Evolutionary conservation across 2,888 invertebrate genomes (phyloP).

Genomic region (Tortrix viridana): DNA sequence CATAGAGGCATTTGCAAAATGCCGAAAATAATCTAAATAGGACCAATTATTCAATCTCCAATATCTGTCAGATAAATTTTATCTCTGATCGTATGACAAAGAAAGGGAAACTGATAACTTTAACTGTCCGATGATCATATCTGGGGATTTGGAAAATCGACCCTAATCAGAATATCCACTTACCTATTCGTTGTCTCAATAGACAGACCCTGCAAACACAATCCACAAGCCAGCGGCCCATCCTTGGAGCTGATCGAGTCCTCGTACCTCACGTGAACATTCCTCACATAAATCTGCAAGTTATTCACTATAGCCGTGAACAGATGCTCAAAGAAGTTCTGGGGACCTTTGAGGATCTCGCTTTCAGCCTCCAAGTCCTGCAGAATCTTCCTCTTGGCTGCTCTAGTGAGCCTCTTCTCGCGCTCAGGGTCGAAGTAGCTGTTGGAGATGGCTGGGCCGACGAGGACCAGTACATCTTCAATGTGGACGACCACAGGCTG

Average conservation of each 20-base stretch:
- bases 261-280: conserved; percentile 92
- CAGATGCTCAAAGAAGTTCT: conserved; percentile 88
- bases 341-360: conserved; percentile 85
- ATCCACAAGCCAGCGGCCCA: conserved; percentile 88
- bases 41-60: too few relatives aligned
- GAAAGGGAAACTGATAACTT: too few relatives aligned
- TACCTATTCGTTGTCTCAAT: conserved; percentile 92
- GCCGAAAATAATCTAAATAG: too few relatives aligned
- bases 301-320: conserved; percentile 91
- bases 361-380: conserved; percentile 86
- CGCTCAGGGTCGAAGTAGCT: conserved; percentile 88
- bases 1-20: too few relatives aligned
- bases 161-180: conserved; percentile 38
- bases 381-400: conserved; percentile 88
- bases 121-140: too few relatives aligned
- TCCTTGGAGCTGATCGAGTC: conserved; percentile 87
- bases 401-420: conserved; percentile 88
- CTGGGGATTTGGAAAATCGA: too few relatives aligned
- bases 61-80: too few relatives aligned
- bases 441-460: conserved; percentile 88
- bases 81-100: too few relatives aligned
- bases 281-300: conserved; percentile 90
- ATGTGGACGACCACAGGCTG: conserved; percentile 89
- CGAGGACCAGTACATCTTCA: conserved; percentile 90
- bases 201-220: conserved; percentile 90